phyloP scores from a whole-genome alignment of 2,797 vertebrate genomes.

The Trematomus bernacchii region DNA sequence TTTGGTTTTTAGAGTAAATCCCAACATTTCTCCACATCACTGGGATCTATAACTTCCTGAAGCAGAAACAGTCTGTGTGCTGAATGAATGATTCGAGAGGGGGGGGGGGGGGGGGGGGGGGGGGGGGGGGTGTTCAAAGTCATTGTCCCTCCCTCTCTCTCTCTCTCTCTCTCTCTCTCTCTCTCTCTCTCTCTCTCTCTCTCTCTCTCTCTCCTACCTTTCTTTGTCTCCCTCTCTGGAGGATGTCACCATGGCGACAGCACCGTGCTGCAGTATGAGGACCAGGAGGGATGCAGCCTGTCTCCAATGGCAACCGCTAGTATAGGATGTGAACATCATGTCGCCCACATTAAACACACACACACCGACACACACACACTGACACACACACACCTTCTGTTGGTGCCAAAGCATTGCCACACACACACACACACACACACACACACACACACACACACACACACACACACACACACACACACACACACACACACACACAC shows the following conservation, averaged over 20 bases:
- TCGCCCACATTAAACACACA: slow-evolving; percentile 40
- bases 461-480: slow-evolving; percentile 45
- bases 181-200: slow-evolving; percentile 8
- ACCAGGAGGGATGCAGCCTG: slow-evolving; percentile 78
- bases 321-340: slow-evolving; percentile 72
- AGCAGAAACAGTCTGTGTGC: slow-evolving; percentile 22
- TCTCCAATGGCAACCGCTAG: slow-evolving; percentile 78
- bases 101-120: slow-evolving; percentile 9
- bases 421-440: slow-evolving; percentile 37
- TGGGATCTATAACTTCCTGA: slow-evolving; percentile 35
- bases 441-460: slow-evolving; percentile 33
- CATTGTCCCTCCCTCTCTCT: not conserved
- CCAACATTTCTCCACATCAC: slow-evolving; percentile 18
- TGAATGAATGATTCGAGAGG: slow-evolving; percentile 30
- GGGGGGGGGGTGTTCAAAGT: slow-evolving; percentile 29
- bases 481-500: slow-evolving; percentile 27
- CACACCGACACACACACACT: slow-evolving; percentile 18
- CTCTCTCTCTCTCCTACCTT: slow-evolving; percentile 38
- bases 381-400: slow-evolving; percentile 15
- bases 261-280: slow-evolving; percentile 82
- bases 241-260: slow-evolving; percentile 88
- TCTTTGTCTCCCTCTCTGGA: slow-evolving; percentile 52
- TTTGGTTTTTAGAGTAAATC: slow-evolving; percentile 8
- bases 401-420: slow-evolving; percentile 45
- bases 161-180: slow-evolving; percentile 31